phyloP scores from a whole-genome alignment of 1,140 invertebrate species.

The Archegozetes longisetosus region DNA sequence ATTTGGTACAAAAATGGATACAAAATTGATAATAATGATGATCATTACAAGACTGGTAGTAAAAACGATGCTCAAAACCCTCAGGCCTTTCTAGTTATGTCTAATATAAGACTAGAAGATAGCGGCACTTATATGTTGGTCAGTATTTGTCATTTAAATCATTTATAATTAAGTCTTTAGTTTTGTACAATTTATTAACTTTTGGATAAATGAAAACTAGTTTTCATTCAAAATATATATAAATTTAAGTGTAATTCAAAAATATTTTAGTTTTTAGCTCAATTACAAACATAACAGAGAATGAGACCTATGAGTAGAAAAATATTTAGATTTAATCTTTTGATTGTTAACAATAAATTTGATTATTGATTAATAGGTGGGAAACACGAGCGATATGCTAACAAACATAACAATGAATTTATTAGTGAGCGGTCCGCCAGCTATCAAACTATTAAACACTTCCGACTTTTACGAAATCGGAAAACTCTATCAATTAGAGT shows the following conservation, averaged over 20 bases:
- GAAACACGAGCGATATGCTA: conserved; percentile 9
- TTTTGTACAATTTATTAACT: too few species aligned
- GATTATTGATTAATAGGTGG: background rate
- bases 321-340: background rate
- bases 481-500: conserved; percentile 13
- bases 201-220: too few species aligned
- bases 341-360: background rate
- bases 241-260: too few species aligned
- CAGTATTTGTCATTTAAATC: background rate
- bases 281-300: too few species aligned
- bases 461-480: conserved; percentile 8
- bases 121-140: conserved; percentile 14
- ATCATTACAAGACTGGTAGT: background rate
- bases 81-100: background rate
- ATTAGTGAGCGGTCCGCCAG: conserved; percentile 15
- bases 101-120: conserved; percentile 6
- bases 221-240: too few species aligned
- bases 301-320: too few species aligned
- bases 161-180: too few species aligned
- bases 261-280: too few species aligned
- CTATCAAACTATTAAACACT: conserved; percentile 8
- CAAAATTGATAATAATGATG: background rate
- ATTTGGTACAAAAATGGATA: conserved; percentile 18
- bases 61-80: background rate
- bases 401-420: conserved; percentile 15